Evolutionary conservation across 23 tunicate genomes (phyloP).

Genomic region (Clavelina lepadiformis): DNA sequence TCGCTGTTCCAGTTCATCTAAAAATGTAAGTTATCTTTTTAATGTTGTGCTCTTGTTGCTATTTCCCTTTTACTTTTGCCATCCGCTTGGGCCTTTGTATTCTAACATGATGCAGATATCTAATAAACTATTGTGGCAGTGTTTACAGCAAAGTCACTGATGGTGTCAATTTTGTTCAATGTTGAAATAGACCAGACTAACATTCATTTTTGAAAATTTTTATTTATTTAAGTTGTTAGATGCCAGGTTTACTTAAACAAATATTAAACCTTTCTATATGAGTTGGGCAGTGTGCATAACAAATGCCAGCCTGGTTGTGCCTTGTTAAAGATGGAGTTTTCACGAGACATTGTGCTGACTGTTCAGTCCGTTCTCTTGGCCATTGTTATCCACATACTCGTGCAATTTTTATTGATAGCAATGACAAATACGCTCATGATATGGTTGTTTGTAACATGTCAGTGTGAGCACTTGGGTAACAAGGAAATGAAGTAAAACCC

Average conservation of each 20-base stretch:
- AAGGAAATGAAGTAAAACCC: no score
- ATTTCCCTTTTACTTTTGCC: no score
- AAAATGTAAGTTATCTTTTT: background rate
- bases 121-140: no score
- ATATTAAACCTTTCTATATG: background rate
- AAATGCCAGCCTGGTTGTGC: no score
- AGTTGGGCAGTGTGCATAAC: background rate
- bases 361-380: background rate
- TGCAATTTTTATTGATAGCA: no score
- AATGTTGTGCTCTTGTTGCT: background rate
- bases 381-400: no score
- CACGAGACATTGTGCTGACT: background rate
- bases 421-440: background rate
- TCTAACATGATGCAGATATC: no score
- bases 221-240: background rate
- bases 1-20: conserved; percentile 45
- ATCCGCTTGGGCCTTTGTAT: no score
- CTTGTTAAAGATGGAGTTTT: background rate
- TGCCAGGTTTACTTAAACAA: background rate
- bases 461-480: no score
- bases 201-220: background rate
- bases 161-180: no score
- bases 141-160: no score
- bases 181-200: no score
- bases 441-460: background rate